Evolutionary conservation across 2,113 vertebrate species (phyloP).

Genomic region (Percopsis transmontana): DNA sequence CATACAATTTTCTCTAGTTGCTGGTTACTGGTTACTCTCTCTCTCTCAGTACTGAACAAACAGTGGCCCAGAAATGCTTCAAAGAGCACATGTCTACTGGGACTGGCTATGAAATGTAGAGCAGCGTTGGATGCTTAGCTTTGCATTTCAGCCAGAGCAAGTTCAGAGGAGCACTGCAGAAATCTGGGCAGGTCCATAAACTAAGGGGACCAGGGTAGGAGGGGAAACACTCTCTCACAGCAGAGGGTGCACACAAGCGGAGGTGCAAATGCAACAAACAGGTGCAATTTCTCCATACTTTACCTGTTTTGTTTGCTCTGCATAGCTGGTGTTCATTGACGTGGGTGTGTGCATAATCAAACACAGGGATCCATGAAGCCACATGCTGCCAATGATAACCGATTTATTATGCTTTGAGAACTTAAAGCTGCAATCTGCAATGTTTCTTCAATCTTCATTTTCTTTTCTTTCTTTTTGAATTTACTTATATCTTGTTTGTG

Average conservation of each 20-base stretch:
- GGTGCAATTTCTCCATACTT: slow-evolving; percentile 22
- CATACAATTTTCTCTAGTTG: slow-evolving; percentile 50
- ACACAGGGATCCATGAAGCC: slow-evolving; percentile 34
- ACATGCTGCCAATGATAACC: slow-evolving; percentile 18
- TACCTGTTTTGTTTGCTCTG: slow-evolving; percentile 24
- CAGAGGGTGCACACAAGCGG: slow-evolving; percentile 23
- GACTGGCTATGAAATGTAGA: slow-evolving; percentile 80
- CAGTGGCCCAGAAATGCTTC: slow-evolving; percentile 82
- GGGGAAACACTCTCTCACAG: slow-evolving; percentile 18
- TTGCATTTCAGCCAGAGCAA: slow-evolving; percentile 77
- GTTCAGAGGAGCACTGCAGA: slow-evolving; percentile 66
- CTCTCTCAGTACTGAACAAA: slow-evolving; percentile 76
- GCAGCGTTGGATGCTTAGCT: slow-evolving; percentile 79
- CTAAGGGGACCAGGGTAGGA: slow-evolving; percentile 14
- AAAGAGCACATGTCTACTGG: slow-evolving; percentile 81
- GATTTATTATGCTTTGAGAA: too few relatives aligned
- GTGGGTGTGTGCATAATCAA: slow-evolving; percentile 41
- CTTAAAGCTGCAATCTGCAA: slow-evolving; percentile 43
- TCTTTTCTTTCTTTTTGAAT: too few relatives aligned
- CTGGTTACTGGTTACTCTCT: slow-evolving; percentile 15
- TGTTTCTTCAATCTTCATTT: too few relatives aligned
- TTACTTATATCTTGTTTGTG: too few relatives aligned
- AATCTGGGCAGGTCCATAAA: slow-evolving; percentile 62
- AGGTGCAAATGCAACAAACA: slow-evolving; percentile 27
- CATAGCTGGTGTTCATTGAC: slow-evolving; percentile 5